phyloP scores from a whole-genome alignment of 2,888 invertebrate species.

The Formica aserva region DNA sequence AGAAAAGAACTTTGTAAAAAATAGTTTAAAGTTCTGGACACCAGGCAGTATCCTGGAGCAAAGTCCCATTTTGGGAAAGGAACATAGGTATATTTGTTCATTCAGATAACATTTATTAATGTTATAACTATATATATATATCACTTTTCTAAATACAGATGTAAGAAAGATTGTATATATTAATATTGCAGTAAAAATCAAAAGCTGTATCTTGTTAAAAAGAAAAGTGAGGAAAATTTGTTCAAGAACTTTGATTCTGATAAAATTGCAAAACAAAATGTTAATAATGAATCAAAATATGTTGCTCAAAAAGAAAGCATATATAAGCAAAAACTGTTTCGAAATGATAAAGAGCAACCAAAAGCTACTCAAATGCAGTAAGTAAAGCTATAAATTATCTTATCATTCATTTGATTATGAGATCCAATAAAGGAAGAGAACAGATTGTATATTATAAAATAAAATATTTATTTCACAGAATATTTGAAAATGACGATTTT shows the following conservation, averaged over 20 bases:
- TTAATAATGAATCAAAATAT: not conserved
- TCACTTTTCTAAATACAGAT: not conserved
- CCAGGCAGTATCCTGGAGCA: not conserved
- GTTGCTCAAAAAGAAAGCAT: not conserved
- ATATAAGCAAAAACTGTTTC: constrained; percentile 12
- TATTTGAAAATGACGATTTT: not conserved
- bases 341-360: constrained; percentile 11
- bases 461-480: constrained; percentile 19
- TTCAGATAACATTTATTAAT: not conserved
- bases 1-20: not conserved
- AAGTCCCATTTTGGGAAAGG: constrained; percentile 8
- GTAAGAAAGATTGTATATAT: not conserved
- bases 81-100: not conserved
- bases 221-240: not conserved
- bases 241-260: not conserved
- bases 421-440: not conserved
- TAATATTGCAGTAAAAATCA: constrained; percentile 25
- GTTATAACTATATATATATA: not conserved
- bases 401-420: not conserved
- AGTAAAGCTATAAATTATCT: constrained; percentile 13
- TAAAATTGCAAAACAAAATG: not conserved
- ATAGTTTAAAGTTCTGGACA: not conserved
- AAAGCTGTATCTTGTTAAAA: not conserved
- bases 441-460: not conserved
- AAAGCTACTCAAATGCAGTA: not conserved